Evolutionary conservation across 2,797 vertebrate species (phyloP).

Genomic region (Distichodus sexfasciatus): DNA sequence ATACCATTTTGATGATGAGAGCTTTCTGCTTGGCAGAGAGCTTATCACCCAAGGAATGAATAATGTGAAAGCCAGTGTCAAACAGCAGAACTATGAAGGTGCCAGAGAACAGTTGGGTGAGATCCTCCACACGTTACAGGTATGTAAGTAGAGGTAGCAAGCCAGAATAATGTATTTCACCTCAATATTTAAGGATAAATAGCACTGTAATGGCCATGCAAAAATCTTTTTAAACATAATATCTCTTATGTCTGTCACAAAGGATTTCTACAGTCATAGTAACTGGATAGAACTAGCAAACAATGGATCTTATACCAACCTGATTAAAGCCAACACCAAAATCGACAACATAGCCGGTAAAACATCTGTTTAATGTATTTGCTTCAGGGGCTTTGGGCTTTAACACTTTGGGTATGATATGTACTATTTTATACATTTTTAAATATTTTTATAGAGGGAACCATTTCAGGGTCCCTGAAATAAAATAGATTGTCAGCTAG

Average conservation of each 20-base stretch:
- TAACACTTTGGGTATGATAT: not conserved
- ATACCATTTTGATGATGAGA: constrained; percentile 45
- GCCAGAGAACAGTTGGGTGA: constrained; percentile 61
- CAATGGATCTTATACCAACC: constrained; percentile 55
- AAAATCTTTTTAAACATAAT: not conserved
- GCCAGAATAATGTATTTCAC: not conserved
- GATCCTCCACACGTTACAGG: constrained; percentile 70
- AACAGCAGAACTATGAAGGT: constrained; percentile 47
- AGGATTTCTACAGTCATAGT: constrained; percentile 79
- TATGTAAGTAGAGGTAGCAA: constrained; percentile 24
- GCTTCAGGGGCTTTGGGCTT: not conserved
- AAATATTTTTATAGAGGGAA: too few species aligned
- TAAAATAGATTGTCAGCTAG: not conserved
- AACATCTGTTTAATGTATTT: not conserved
- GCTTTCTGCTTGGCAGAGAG: constrained; percentile 5
- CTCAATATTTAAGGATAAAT: not conserved
- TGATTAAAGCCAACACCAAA: constrained; percentile 54
- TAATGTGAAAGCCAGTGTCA: constrained; percentile 50
- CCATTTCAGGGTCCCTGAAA: not conserved
- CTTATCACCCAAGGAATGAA: constrained; percentile 31
- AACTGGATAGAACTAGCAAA: constrained; percentile 71
- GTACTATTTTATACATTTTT: not conserved
- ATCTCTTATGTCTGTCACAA: not conserved
- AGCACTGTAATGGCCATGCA: not conserved
- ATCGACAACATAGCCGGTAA: constrained; percentile 70